Percentiles rank a stretch among this genome's conserved stretches.
These are phyloP conservation scores for Lymantria monacha DNA, from an alignment of 2,888 invertebrate species.

Conservation along the genomic window DNA sequence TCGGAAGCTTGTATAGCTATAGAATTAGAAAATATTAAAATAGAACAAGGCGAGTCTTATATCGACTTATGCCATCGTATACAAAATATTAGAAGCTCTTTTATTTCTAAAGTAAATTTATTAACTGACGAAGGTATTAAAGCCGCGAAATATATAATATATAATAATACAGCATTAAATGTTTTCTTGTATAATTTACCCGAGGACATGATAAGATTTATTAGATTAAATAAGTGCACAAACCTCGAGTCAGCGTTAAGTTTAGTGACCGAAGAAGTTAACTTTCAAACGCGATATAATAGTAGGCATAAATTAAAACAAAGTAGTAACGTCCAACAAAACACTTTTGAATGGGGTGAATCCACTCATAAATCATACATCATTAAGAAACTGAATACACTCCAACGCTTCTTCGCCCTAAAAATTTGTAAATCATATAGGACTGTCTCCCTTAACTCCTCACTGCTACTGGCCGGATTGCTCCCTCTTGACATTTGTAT, in stretches of 20 bases:
- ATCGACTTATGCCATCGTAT: constrained; percentile 4
- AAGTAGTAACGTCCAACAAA: no score
- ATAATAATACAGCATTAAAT: constrained; percentile 1
- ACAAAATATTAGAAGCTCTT: constrained; percentile 1
- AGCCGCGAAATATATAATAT: constrained; percentile 3
- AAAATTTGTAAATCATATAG: no score
- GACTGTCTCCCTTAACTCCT: no score
- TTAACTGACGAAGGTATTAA: constrained; percentile 2
- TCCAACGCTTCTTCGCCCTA: no score
- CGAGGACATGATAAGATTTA: constrained; percentile 2
- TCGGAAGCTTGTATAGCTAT: constrained; percentile 3
- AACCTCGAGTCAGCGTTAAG: constrained; percentile 1
- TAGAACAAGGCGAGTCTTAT: constrained; percentile 2
- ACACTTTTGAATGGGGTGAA: no score
- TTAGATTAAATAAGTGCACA: constrained; percentile 1
- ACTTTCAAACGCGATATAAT: constrained; percentile 2
- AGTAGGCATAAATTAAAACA: not conserved
- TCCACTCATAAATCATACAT: no score
- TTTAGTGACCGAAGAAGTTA: constrained; percentile 2
- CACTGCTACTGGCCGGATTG: no score
- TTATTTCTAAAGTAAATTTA: constrained; percentile 3
- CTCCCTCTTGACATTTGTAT: no score
- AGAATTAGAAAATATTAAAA: constrained; percentile 3
- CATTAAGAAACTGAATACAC: no score
- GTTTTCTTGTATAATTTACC: constrained; percentile 7